Base-by-base conservation (phyloP, 2,888 invertebrate species). In the Nycteola revayana region DNA sequence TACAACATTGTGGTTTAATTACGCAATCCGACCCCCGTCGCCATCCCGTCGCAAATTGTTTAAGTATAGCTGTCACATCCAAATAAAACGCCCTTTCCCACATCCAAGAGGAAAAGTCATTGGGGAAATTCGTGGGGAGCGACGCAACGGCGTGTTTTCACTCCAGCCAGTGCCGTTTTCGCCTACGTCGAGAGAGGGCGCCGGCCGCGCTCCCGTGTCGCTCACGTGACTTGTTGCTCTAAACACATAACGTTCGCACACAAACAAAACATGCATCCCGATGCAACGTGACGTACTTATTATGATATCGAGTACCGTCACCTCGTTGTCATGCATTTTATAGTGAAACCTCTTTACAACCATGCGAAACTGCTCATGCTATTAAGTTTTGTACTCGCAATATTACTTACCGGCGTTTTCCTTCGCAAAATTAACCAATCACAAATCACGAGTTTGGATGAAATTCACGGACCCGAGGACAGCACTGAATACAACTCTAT, bases 111-210 rank as follows among this genome's bases (percentile, higher is more conserved):
- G 83, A 79, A 85, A 86, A 86, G 78, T 82, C 83, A 80, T 74
- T 70, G 77, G 79, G 83, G 79, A 84, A 85, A 85, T 80, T 83
- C 77, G 84, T 77, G 70, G 84, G 84, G 87, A 74, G 86, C 80
- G 84, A 74, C 85, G 84, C 77, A 75, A 71, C 76, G 71, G 62
- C 75, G 76, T 75, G 74, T 83, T 84, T 81, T 80, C 78, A 68
- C 71, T 68, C 63, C 65, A 66, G 76, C 74, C 87, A 88, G 88
- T 88, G 72, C 66, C 76, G 80, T 71, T 75, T 75, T 71, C 75
- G 79, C 77, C 60, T 54, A 82, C 75, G 78, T 67, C 87, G 85
- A 74, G 88, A 80, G 86, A 87, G 86, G 87, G 86, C 86, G 87
- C 78, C 72, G 66, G 66, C 55, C 60, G 72, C 72, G 75, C 66